Base-by-base conservation (phyloP, 2,888 invertebrate genomes). In the Synergus umbraculus region DNA sequence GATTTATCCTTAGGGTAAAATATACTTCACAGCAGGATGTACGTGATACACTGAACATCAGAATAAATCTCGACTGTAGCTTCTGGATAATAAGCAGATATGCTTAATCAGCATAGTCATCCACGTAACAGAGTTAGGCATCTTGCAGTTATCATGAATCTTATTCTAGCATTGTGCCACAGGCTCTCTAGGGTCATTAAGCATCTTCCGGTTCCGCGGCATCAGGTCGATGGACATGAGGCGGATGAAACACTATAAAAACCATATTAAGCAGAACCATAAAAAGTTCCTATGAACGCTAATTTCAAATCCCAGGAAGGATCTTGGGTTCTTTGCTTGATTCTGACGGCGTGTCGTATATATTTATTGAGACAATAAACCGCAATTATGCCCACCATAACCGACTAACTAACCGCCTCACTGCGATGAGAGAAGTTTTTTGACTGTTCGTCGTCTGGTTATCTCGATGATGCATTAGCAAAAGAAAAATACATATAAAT, bases 321-420 rank as follows among this genome's bases (percentile, higher is more conserved):
- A 66, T 77, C 43, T 64, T 49, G 66, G 67, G 64, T 77, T 76
- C 77, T 76, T 76, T 81, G 84, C 82, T 81, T 60, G 76, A 66
- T 69, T 76, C 78, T 69, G 76, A 73, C 79, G 79, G 81, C 85
- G 85, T 88, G 86, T 89, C 88, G 84, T 89, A 87, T 90, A 89
- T 89, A 89, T 91, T 90, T 91, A 91, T 91, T 88, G 89, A 85
- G 89, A 91, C 91, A 89, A 90, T 91, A 91, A 91, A 91, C 87
- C 88, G 90, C 89, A 91, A 91, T 91, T 90, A 91, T 88, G 87
- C 79, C 85, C 84, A 85, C 85, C 86, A 85, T 88, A 87, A 86
- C 84, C 83, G 85, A 84, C 88, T 90, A 90, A 91, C 90, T 90
- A 91, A 88, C 89, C 88, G 83, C 83, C 49, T 73, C 49, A 54